Evolutionary conservation across 2,797 vertebrate genomes (phyloP).

Genomic region (Dipus sagitta): DNA sequence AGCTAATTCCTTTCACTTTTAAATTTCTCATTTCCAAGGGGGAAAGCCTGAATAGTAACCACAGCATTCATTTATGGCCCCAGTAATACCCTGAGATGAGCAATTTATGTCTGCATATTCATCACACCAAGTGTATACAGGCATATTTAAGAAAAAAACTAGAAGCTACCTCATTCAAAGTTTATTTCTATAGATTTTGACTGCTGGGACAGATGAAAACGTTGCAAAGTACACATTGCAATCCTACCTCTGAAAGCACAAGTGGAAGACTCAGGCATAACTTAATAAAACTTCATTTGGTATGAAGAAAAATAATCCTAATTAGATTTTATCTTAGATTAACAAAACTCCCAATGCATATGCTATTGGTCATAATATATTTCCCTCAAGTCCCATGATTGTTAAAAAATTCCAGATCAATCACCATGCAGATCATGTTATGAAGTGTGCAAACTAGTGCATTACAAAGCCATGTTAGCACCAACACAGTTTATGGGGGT

Average conservation of each 20-base stretch:
- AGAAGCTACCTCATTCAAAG: not conserved
- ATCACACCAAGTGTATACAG: constrained; percentile 31
- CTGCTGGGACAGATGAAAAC: not conserved
- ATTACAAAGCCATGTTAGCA: constrained; percentile 82
- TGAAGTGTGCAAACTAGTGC: constrained; percentile 82
- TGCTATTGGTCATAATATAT: constrained; percentile 62
- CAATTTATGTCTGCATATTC: not conserved
- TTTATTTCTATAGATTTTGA: constrained; percentile 41
- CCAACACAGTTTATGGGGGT: constrained; percentile 85
- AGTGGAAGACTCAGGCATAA: constrained; percentile 35
- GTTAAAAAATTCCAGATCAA: constrained; percentile 76
- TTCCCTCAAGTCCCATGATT: constrained; percentile 61
- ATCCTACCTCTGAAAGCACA: constrained; percentile 33
- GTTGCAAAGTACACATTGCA: not conserved
- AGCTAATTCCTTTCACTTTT: constrained; percentile 63
- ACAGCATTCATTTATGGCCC: constrained; percentile 16
- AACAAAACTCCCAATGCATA: constrained; percentile 52
- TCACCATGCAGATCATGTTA: constrained; percentile 71
- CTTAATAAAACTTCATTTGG: constrained; percentile 71
- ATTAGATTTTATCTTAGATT: constrained; percentile 72
- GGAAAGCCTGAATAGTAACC: constrained; percentile 61
- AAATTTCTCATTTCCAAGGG: constrained; percentile 67
- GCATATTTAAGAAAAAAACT: not conserved
- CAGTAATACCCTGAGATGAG: constrained; percentile 58
- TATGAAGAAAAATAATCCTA: constrained; percentile 71